Evolutionary conservation across 2,888 invertebrate species (phyloP).

Genomic region (Gasteruption jaculator): DNA sequence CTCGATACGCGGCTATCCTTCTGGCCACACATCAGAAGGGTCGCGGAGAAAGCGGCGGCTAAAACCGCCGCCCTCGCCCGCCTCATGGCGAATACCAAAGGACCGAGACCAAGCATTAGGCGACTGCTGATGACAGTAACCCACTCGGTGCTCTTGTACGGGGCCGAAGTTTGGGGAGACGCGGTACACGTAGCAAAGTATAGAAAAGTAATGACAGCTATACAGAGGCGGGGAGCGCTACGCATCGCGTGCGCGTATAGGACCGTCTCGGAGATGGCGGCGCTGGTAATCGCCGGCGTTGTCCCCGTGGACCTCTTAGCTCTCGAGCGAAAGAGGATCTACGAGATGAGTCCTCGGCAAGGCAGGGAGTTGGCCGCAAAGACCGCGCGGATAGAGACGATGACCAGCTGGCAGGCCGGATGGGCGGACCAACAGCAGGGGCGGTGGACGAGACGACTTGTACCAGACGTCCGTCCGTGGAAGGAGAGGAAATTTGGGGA

Average conservation of each 20-base stretch:
- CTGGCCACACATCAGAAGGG: no score
- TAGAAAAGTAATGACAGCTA: constrained; percentile 9
- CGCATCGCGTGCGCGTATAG: constrained; percentile 5
- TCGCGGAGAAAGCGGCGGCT: constrained; percentile 17
- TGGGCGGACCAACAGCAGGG: no score
- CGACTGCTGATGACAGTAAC: no score
- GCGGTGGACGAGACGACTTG: no score
- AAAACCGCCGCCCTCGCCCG: constrained; percentile 27
- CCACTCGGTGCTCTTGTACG: not conserved
- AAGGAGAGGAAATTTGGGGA: no score
- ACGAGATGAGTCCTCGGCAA: no score
- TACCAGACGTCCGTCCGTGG: no score
- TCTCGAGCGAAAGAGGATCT: constrained; percentile 10
- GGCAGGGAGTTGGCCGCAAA: no score
- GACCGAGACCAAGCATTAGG: constrained; percentile 20
- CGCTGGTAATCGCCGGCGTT: constrained; percentile 12
- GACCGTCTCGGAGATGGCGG: not conserved
- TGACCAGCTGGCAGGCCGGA: no score
- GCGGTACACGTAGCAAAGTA: not conserved
- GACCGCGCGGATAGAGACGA: no score
- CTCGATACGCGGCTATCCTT: no score
- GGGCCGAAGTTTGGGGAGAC: not conserved
- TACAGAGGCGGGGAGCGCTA: constrained; percentile 20
- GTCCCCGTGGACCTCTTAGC: no score
- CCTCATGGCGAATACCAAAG: constrained; percentile 21